Evolutionary conservation across 2,888 invertebrate genomes (phyloP).

Genomic region (Drosophila colorata): DNA sequence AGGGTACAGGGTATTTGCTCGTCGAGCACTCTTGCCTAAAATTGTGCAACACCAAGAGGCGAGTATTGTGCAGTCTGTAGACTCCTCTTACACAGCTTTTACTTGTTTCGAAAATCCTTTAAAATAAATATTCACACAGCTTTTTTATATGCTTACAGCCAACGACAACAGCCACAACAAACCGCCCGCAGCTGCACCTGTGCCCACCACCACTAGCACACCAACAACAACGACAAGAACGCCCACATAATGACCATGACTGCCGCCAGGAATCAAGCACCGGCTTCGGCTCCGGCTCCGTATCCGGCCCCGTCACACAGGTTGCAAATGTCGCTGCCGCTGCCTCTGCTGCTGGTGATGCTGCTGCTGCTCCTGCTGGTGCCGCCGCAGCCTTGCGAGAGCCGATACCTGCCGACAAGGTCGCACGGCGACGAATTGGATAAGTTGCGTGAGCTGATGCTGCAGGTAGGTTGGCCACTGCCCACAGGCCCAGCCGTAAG

Average conservation of each 20-base stretch:
- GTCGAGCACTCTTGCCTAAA: neutral
- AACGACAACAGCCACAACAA: slow-evolving; percentile 7
- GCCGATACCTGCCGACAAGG: slow-evolving; percentile 86
- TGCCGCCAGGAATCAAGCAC: slow-evolving; percentile 49
- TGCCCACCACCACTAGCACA: slow-evolving; percentile 9
- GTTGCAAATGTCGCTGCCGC: slow-evolving; percentile 42
- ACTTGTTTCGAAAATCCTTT: slow-evolving; percentile 21
- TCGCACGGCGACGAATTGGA: slow-evolving; percentile 86
- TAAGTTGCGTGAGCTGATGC: slow-evolving; percentile 86
- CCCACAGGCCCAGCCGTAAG: slow-evolving; percentile 15
- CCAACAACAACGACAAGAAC: slow-evolving; percentile 43
- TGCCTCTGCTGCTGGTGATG: slow-evolving; percentile 71
- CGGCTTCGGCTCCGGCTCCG: slow-evolving; percentile 2
- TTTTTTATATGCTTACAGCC: slow-evolving; percentile 31
- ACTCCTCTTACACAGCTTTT: neutral
- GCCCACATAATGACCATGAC: slow-evolving; percentile 56
- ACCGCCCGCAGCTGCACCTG: slow-evolving; percentile 35
- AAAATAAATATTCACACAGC: slow-evolving; percentile 28
- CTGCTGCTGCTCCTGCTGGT: slow-evolving; percentile 72
- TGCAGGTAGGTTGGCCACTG: slow-evolving; percentile 85
- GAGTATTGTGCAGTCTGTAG: slow-evolving; percentile 1
- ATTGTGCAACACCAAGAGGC: neutral
- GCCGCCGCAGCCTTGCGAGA: slow-evolving; percentile 82
- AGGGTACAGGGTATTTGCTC: neutral
- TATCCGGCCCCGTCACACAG: slow-evolving; percentile 5